phyloP scores from a whole-genome alignment of 1,140 invertebrate genomes.

The Calephelis virginiensis region DNA sequence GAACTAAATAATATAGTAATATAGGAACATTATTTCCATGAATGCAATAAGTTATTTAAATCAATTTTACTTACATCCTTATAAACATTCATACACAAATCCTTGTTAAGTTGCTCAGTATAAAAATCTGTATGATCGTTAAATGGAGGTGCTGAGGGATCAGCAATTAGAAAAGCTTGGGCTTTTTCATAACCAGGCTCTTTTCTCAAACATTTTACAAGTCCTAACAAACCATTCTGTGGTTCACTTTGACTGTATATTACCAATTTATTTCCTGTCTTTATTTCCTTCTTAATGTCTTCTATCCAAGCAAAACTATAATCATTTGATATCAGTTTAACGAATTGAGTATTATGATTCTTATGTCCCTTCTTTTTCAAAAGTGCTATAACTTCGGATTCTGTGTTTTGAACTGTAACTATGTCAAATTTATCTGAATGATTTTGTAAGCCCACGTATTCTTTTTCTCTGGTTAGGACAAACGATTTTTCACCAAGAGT shows the following conservation, averaged over 20 bases:
- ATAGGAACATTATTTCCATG: too few species aligned
- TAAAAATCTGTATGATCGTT: constrained; percentile 82
- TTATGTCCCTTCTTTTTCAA: constrained; percentile 61
- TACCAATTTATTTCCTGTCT: constrained; percentile 78
- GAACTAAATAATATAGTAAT: too few species aligned
- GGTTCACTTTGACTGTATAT: constrained; percentile 81
- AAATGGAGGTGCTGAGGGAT: constrained; percentile 82
- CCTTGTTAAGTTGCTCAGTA: constrained; percentile 82
- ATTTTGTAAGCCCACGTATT: constrained; percentile 46
- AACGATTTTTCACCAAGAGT: constrained; percentile 72
- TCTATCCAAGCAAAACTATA: constrained; percentile 65
- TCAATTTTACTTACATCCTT: constrained; percentile 76
- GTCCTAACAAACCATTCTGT: constrained; percentile 89
- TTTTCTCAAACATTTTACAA: constrained; percentile 86
- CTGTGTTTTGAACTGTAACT: constrained; percentile 62
- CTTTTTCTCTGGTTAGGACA: constrained; percentile 73
- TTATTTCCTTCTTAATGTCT: constrained; percentile 76
- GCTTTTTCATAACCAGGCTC: constrained; percentile 84
- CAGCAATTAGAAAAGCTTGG: constrained; percentile 82
- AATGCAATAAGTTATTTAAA: too few species aligned
- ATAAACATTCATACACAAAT: constrained; percentile 89
- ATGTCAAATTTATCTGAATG: constrained; percentile 60
- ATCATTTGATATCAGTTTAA: constrained; percentile 53
- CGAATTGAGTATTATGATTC: constrained; percentile 55
- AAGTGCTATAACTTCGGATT: constrained; percentile 65